Percentiles rank a stretch among this genome's conserved stretches.
Evolutionary conservation across 2,113 vertebrate species (phyloP).

Genomic region (Peromyscus leucopus): DNA sequence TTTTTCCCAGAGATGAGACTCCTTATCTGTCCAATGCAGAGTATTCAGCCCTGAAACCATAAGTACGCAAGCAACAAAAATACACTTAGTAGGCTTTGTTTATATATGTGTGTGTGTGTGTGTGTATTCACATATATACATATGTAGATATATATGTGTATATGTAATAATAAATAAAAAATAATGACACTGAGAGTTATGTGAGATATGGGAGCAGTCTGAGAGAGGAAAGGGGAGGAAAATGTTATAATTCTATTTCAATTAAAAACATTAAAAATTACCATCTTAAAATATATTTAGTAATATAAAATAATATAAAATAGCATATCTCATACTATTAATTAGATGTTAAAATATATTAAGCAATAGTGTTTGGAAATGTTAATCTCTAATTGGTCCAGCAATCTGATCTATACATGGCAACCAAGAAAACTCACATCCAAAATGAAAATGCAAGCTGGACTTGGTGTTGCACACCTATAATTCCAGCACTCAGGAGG

Average conservation of each 20-base stretch:
- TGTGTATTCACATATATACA: background rate
- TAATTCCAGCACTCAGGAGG: background rate
- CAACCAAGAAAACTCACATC: conserved; percentile 23
- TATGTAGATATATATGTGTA: background rate
- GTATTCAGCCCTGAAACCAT: background rate
- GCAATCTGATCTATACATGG: background rate
- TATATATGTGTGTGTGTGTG: no score
- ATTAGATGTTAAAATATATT: conserved; percentile 3
- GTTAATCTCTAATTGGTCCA: conserved; percentile 41
- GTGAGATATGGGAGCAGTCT: background rate
- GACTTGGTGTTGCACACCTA: background rate
- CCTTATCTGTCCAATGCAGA: background rate
- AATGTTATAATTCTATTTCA: background rate
- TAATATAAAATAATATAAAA: background rate
- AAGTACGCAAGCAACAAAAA: background rate
- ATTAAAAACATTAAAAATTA: background rate
- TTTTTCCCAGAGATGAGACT: background rate
- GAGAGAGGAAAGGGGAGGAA: background rate
- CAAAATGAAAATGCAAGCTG: background rate
- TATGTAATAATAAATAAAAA: background rate
- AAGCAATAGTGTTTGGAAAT: conserved; percentile 36
- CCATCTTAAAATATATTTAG: background rate
- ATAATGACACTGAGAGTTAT: background rate
- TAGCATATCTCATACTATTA: background rate
- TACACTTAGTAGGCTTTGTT: background rate